A percentile compares a stretch with the other conserved stretches of the same genome.
phyloP scores from a whole-genome alignment of 2,797 vertebrate genomes.

The Myripristis murdjan region DNA sequence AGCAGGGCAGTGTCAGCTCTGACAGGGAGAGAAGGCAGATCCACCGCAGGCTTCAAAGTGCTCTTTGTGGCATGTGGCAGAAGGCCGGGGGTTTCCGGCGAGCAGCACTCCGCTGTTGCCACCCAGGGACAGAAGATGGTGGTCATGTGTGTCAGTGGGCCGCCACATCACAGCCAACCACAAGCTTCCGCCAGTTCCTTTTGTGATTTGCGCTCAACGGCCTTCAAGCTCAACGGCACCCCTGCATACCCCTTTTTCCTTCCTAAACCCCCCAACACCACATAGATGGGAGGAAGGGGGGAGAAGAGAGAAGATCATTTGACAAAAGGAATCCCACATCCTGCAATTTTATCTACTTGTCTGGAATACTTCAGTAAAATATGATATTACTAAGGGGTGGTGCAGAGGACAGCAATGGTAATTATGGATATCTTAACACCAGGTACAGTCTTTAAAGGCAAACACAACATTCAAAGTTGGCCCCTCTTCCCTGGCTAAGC shows the following conservation, averaged over 20 bases:
- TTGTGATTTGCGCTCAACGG: slow-evolving; percentile 57
- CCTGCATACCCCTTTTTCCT: slow-evolving; percentile 52
- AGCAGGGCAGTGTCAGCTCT: neutral
- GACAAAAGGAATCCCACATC: slow-evolving; percentile 71
- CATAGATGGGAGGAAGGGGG: slow-evolving; percentile 64
- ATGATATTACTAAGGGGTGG: slow-evolving; percentile 28
- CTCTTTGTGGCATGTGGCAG: slow-evolving; percentile 48
- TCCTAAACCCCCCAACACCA: slow-evolving; percentile 49
- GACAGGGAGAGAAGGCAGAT: neutral
- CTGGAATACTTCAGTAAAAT: slow-evolving; percentile 36
- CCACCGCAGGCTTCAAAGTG: slow-evolving; percentile 45
- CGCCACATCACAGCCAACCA: slow-evolving; percentile 70
- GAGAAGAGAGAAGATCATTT: slow-evolving; percentile 56
- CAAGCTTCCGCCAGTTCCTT: slow-evolving; percentile 43
- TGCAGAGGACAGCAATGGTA: slow-evolving; percentile 15
- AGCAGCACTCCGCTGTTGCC: slow-evolving; percentile 50
- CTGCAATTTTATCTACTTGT: slow-evolving; percentile 68
- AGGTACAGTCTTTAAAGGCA: neutral
- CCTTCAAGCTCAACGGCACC: slow-evolving; percentile 38
- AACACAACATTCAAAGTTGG: too few species aligned
- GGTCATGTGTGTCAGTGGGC: slow-evolving; percentile 63
- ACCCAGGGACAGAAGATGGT: slow-evolving; percentile 53
- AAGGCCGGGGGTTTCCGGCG: slow-evolving; percentile 60
- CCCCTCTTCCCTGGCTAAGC: too few species aligned
- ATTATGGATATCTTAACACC: slow-evolving; percentile 15